Percentiles rank a stretch among this genome's conserved stretches.
phyloP scores from a whole-genome alignment of 2,797 vertebrate species.

The Chelonia mydas region DNA sequence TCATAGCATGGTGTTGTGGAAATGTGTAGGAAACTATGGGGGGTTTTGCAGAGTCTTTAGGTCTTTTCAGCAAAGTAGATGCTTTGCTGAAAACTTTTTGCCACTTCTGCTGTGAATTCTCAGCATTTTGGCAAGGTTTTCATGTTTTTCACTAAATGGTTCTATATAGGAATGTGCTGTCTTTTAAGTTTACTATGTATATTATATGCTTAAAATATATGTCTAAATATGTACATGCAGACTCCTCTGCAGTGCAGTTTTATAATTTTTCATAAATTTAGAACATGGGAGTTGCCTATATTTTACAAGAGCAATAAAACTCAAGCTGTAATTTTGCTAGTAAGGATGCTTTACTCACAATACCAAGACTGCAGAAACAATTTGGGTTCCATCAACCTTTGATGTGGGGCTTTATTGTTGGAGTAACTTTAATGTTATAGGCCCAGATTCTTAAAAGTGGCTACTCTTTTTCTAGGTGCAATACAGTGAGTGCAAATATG shows the following conservation, averaged over 20 bases:
- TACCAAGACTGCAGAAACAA: not conserved
- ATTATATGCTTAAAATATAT: constrained; percentile 40
- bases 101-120: constrained; percentile 63
- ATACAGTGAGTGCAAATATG: not conserved
- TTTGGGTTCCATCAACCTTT: not conserved
- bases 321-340: constrained; percentile 14
- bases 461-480: not conserved
- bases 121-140: constrained; percentile 56
- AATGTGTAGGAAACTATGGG: constrained; percentile 69
- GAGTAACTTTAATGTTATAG: not conserved
- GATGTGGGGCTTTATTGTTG: constrained; percentile 1
- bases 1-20: constrained; percentile 61
- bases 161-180: constrained; percentile 36
- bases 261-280: not conserved
- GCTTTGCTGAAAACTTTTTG: constrained; percentile 60
- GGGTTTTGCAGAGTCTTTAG: constrained; percentile 71
- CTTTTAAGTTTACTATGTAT: constrained; percentile 50
- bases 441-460: not conserved
- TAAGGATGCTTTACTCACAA: not conserved
- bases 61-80: constrained; percentile 62
- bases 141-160: not conserved
- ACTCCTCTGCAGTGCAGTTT: constrained; percentile 10
- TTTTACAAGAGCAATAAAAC: constrained; percentile 8
- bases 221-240: constrained; percentile 24
- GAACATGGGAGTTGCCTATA: constrained; percentile 28